Evolutionary conservation across 2,888 invertebrate species (phyloP).

Genomic region (Plagodis pulveraria): DNA sequence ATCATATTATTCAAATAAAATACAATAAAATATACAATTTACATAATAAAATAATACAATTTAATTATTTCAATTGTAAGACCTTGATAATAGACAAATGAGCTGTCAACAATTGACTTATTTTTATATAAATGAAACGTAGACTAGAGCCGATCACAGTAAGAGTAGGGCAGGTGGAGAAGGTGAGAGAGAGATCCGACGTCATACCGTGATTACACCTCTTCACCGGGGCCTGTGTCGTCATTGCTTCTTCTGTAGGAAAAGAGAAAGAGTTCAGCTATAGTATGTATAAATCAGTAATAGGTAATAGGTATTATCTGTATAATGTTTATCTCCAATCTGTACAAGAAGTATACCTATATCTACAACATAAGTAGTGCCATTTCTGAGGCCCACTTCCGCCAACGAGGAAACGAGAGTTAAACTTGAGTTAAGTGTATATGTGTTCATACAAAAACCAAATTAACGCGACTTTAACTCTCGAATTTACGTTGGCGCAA

Average conservation of each 20-base stretch:
- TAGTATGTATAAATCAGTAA: not conserved
- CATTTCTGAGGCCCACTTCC: no score
- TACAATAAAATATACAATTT: not conserved
- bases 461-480: no score
- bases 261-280: not conserved
- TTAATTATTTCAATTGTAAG: no score
- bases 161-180: not conserved
- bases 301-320: not conserved
- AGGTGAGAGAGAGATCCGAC: not conserved
- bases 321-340: not conserved
- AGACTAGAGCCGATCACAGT: not conserved
- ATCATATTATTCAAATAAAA: not conserved
- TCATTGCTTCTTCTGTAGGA: constrained; percentile 8
- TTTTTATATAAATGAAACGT: not conserved
- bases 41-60: not conserved
- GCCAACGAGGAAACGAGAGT: no score
- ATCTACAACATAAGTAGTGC: no score
- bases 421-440: no score
- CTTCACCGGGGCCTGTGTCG: constrained; percentile 3
- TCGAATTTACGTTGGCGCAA: no score
- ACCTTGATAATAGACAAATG: no score
- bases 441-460: no score
- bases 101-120: no score
- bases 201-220: not conserved
- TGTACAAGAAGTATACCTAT: not conserved